Evolutionary conservation across 92 coral and sea anemone genomes (phyloP).

Genomic region (Phenganax subtilis): DNA sequence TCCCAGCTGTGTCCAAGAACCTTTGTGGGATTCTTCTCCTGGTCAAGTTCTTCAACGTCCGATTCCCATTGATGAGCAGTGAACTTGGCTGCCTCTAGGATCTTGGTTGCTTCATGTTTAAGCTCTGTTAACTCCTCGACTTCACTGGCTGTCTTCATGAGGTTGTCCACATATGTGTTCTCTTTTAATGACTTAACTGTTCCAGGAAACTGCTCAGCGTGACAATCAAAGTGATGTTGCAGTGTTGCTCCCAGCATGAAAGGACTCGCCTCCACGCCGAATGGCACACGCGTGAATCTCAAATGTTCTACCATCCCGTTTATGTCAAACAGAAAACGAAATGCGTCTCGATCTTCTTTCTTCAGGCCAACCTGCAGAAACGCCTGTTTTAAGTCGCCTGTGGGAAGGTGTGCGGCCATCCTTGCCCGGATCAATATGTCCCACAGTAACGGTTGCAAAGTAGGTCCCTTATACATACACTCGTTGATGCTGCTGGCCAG

Average conservation of each 20-base stretch:
- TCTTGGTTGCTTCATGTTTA: slow-evolving; percentile 42
- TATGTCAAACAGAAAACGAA: slow-evolving; percentile 49
- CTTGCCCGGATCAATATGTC: slow-evolving; percentile 51
- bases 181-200: slow-evolving; percentile 34
- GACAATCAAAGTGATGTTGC: slow-evolving; percentile 47
- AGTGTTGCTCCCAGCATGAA: slow-evolving; percentile 48
- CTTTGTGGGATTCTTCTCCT: slow-evolving; percentile 35
- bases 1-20: slow-evolving; percentile 42
- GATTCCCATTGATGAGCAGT: slow-evolving; percentile 39
- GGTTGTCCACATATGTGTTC: slow-evolving; percentile 56
- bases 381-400: slow-evolving; percentile 58
- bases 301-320: slow-evolving; percentile 50
- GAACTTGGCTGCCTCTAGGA: slow-evolving; percentile 40
- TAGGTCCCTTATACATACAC: slow-evolving; percentile 38
- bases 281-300: slow-evolving; percentile 55
- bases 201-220: slow-evolving; percentile 11
- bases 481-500: slow-evolving; percentile 45
- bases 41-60: not conserved
- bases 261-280: slow-evolving; percentile 34
- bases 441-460: slow-evolving; percentile 55
- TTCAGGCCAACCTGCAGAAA: slow-evolving; percentile 51
- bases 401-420: slow-evolving; percentile 46
- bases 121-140: slow-evolving; percentile 40
- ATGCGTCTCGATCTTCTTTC: slow-evolving; percentile 52
- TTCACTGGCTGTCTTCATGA: slow-evolving; percentile 54